Percentiles rank a stretch among this genome's conserved stretches.
These are phyloP conservation scores for Zele albiditarsus DNA, from an alignment of 2,888 invertebrate genomes.

Conservation along the genomic window DNA sequence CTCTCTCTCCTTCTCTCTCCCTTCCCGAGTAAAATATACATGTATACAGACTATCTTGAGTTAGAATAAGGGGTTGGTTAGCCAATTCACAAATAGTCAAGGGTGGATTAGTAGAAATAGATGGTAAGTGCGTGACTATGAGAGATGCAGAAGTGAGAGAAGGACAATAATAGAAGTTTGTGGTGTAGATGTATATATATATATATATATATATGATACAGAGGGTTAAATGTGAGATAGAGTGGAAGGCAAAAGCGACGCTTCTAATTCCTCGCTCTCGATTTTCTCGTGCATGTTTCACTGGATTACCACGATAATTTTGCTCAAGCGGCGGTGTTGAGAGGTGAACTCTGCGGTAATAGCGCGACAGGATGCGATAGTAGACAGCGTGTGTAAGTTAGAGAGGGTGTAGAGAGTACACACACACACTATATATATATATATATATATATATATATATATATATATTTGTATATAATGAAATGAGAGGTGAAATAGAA, in stretches of 20 bases:
- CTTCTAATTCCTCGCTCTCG: constrained; percentile 52
- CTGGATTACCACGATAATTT: constrained; percentile 58
- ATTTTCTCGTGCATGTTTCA: constrained; percentile 55
- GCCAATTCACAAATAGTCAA: constrained; percentile 51
- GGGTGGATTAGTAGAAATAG: constrained; percentile 51
- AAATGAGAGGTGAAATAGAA: constrained; percentile 7
- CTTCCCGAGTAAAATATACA: neutral
- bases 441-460: neutral
- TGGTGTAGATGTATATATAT: neutral
- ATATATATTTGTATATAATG: neutral
- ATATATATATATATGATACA: neutral
- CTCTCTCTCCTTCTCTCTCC: neutral
- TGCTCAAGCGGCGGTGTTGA: constrained; percentile 36
- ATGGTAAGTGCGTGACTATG: constrained; percentile 27
- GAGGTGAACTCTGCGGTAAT: constrained; percentile 34
- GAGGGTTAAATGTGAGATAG: constrained; percentile 11
- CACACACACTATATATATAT: neutral
- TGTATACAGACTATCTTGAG: constrained; percentile 11
- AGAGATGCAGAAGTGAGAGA: constrained; percentile 17
- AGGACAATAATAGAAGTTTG: constrained; percentile 1
- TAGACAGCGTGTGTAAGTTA: constrained; percentile 1
- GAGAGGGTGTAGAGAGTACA: neutral
- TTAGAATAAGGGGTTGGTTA: constrained; percentile 22
- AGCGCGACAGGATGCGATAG: constrained; percentile 25
- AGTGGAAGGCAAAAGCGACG: constrained; percentile 17